These are phyloP conservation scores for Phorcus lineatus DNA, from an alignment of 2,888 invertebrate genomes.

Conservation along the genomic window DNA sequence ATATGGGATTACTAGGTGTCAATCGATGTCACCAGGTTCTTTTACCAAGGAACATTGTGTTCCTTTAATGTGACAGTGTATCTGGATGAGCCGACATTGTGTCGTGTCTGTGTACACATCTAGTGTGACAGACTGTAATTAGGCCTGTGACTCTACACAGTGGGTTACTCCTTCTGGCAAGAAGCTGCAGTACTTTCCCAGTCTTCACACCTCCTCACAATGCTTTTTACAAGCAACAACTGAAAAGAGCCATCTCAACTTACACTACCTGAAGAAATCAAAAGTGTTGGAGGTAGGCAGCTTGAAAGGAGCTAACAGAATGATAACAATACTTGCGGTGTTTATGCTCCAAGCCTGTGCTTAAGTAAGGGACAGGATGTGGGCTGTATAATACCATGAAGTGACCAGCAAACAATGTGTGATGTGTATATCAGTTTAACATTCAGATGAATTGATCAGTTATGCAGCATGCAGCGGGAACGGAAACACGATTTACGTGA, in stretches of 20 bases:
- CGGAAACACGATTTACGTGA: slow-evolving; percentile 3
- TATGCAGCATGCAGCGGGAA: background rate
- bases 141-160: background rate
- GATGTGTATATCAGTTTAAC: background rate
- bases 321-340: slow-evolving; percentile 1
- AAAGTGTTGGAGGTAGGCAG: background rate
- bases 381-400: background rate
- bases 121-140: background rate
- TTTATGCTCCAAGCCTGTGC: background rate
- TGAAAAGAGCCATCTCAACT: background rate
- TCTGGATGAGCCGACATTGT: too few species aligned
- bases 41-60: too few species aligned
- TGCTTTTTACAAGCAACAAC: background rate
- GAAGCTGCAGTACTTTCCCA: background rate
- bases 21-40: too few species aligned
- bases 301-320: background rate
- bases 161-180: background rate
- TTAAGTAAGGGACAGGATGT: background rate
- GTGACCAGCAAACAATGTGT: background rate
- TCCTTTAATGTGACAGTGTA: too few species aligned
- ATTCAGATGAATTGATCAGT: background rate
- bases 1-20: too few species aligned
- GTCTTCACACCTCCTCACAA: background rate
- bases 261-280: slow-evolving; percentile 1
- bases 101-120: too few species aligned